Conservation (phyloP, 2,888 invertebrate genomes). For the Colostygia pectinataria region DNA sequence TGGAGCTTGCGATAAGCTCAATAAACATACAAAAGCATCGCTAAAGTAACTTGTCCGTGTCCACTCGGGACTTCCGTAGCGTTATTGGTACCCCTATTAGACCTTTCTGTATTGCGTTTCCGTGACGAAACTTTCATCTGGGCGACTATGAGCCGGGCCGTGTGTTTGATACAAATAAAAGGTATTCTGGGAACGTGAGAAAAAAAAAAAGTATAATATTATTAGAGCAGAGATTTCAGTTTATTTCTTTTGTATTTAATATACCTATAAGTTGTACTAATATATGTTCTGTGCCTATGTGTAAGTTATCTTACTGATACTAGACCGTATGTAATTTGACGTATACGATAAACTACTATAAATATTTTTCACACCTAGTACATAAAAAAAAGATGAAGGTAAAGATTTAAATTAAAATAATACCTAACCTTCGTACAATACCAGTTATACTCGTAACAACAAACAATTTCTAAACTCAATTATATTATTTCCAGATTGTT, state of each 20-base stretch:
- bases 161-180: slow-evolving; percentile 49
- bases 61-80: slow-evolving; percentile 27
- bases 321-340: too few species aligned
- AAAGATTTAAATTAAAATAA: neutral
- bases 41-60: slow-evolving; percentile 26
- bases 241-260: too few species aligned
- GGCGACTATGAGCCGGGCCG: slow-evolving; percentile 26
- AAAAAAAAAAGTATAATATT: too few species aligned
- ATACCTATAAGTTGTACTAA: too few species aligned
- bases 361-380: too few species aligned
- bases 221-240: too few species aligned
- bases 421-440: slow-evolving; percentile 9
- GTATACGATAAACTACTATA: too few species aligned
- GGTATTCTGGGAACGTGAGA: slow-evolving; percentile 46
- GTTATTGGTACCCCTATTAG: slow-evolving; percentile 36
- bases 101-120: slow-evolving; percentile 38
- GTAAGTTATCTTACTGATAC: too few species aligned
- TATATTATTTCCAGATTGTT: slow-evolving; percentile 45
- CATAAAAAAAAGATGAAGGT: too few species aligned
- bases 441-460: slow-evolving; percentile 25
- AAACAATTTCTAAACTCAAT: slow-evolving; percentile 38
- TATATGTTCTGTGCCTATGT: too few species aligned
- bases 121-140: slow-evolving; percentile 36
- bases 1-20: slow-evolving; percentile 25
- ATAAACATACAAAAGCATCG: slow-evolving; percentile 30